Evolutionary conservation across 2,888 invertebrate species (phyloP), one percentile per base, ranked within the genome.

Genomic region (Phlogophora meticulosa): DNA sequence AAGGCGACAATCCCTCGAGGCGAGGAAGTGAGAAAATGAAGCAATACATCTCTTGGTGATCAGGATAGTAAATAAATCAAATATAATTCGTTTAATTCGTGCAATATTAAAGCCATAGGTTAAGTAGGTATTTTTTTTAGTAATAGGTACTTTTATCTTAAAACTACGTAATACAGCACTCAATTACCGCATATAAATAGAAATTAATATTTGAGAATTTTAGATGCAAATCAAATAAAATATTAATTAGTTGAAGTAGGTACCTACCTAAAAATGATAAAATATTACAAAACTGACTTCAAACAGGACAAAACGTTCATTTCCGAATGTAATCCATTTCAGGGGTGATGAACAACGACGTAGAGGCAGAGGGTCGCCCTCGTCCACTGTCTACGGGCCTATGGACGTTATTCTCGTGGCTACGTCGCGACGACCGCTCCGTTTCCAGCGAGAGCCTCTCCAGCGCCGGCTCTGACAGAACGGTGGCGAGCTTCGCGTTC

Each of bases 401-500:
- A 83, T 93, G 95, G 92, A 97, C 97, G 63, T 94, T 98, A 87
- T 96, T 97, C 87, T 96, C 96, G 92, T 98, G 98, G 98, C 96
- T 98, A 88, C 97, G 97, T 76, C 96, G 97, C 74, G 94, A 94
- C 78, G 95, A 96, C 72, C 89, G 94, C 63, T 87, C 88, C 34
- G 89, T 90, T 52, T 93, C 89, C 61, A 90, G 83, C 80, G 94
- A 92, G 36, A 97, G 97, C 88, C 93, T 97, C 74, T 96, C 96
- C 81, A 97, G 97, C 80, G 96, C 96, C 56, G 96, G 97, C 85
- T 97, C 97, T 81, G 97, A 97, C 65, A 97, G 97, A 56, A 97
- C 97, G 11, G 97, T 96, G 20, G 96, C 96, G 45, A 97, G 97
- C 85, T 97, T 98, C 87, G 97, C 97, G 20, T 98, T 97, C 88